Conservation (phyloP, 2,888 invertebrate species). For the Philereme transversata region DNA sequence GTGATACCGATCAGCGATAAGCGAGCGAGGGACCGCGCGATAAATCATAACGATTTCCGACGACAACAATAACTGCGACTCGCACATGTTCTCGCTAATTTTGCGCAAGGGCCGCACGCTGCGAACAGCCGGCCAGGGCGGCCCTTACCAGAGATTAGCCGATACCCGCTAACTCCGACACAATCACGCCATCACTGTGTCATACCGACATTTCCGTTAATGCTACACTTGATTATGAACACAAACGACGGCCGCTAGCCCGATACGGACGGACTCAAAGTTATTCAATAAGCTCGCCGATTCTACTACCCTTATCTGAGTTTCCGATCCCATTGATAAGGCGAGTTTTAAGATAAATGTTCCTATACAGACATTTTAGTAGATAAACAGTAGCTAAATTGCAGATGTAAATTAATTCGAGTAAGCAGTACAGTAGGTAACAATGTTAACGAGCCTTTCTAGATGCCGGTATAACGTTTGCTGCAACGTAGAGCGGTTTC, state of each 20-base stretch:
- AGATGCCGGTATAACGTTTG: constrained; percentile 40
- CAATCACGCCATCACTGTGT: constrained; percentile 36
- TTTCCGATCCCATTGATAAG: constrained; percentile 37
- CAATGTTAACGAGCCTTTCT: constrained; percentile 44
- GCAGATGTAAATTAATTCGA: constrained; percentile 37
- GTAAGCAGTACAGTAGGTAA: constrained; percentile 41
- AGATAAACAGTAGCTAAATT: constrained; percentile 32
- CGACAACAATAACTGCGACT: constrained; percentile 58
- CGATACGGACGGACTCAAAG: constrained; percentile 31
- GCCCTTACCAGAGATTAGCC: constrained; percentile 26
- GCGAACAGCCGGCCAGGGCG: constrained; percentile 45
- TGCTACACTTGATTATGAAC: constrained; percentile 32
- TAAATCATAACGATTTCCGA: constrained; percentile 65
- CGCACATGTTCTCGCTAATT: constrained; percentile 71
- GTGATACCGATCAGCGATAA: constrained; percentile 52
- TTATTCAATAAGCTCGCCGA: constrained; percentile 32
- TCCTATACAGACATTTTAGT: constrained; percentile 34
- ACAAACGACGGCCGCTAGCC: constrained; percentile 33
- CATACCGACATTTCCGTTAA: constrained; percentile 39
- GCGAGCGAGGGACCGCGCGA: constrained; percentile 42
- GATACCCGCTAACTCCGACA: constrained; percentile 34
- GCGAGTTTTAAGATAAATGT: constrained; percentile 34
- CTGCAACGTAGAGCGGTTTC: constrained; percentile 36
- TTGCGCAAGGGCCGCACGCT: constrained; percentile 62
- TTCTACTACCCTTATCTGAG: constrained; percentile 29